Percentiles rank a stretch among this genome's conserved stretches.
phyloP scores from a whole-genome alignment of 2,113 vertebrate genomes.

The Erythrolamprus reginae region DNA sequence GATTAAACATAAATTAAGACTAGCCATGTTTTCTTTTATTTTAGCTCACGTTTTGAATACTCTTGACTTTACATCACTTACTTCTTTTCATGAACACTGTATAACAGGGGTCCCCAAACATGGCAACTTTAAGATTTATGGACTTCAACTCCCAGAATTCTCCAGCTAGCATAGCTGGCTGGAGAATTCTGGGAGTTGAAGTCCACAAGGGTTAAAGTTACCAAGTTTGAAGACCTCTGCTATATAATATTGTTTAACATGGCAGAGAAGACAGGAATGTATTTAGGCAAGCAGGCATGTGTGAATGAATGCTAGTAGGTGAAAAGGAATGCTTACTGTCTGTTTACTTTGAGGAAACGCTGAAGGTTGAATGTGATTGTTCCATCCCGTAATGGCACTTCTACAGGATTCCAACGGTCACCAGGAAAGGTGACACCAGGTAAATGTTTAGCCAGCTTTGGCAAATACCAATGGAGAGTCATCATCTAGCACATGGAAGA shows the following conservation, averaged over 20 bases:
- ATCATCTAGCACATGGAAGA: constrained; percentile 80
- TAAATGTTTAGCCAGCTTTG: constrained; percentile 84
- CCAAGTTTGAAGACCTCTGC: too few species aligned
- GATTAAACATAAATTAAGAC: neutral
- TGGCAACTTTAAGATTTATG: too few species aligned
- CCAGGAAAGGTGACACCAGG: constrained; percentile 85
- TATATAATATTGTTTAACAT: neutral
- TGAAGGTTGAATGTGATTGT: constrained; percentile 86
- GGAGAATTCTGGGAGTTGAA: too few species aligned
- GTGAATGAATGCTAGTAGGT: constrained; percentile 38
- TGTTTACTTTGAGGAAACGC: constrained; percentile 86
- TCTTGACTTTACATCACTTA: neutral
- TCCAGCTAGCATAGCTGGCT: too few species aligned
- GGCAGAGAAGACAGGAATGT: constrained; percentile 46
- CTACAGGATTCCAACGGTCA: constrained; percentile 80
- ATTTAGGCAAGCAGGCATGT: constrained; percentile 49
- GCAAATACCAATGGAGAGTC: constrained; percentile 95
- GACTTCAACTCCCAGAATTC: too few species aligned
- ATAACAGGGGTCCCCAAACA: too few species aligned
- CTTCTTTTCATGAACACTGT: neutral
- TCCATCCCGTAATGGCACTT: constrained; percentile 65
- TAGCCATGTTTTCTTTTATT: neutral
- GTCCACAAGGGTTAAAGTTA: too few species aligned
- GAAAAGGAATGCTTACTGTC: constrained; percentile 79
- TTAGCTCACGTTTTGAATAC: neutral